Evolutionary conservation across 2,113 vertebrate genomes (phyloP).

Genomic region (Tetrao urogallus): DNA sequence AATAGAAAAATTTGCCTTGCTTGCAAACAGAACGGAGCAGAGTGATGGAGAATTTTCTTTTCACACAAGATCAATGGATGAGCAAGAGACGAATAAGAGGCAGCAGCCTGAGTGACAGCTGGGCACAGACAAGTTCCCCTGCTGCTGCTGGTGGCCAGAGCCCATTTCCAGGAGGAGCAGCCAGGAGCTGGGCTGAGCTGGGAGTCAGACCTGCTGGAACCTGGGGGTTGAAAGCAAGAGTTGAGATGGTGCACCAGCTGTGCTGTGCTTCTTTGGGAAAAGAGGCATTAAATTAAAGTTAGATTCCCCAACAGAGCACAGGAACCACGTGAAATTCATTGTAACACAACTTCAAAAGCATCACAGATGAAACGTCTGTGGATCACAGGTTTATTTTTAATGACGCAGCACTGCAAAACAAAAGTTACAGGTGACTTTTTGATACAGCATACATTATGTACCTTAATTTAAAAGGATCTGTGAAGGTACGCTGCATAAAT

Average conservation of each 20-base stretch:
- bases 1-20: too few relatives aligned
- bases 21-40: background rate
- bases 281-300: background rate
- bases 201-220: background rate
- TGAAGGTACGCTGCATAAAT: constrained; percentile 77
- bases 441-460: constrained; percentile 75
- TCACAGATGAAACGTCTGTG: constrained; percentile 42
- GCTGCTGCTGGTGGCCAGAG: background rate
- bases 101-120: background rate
- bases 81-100: background rate
- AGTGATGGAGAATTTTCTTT: background rate
- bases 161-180: background rate
- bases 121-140: background rate
- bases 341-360: constrained; percentile 2
- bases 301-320: background rate
- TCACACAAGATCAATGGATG: background rate
- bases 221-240: background rate
- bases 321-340: background rate
- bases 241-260: background rate
- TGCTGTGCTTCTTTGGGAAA: background rate
- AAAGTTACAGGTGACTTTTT: constrained; percentile 80
- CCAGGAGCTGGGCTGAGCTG: background rate
- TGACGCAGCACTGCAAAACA: constrained; percentile 84
- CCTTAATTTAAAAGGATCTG: constrained; percentile 68
- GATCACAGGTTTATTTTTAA: constrained; percentile 83